phyloP scores from a whole-genome alignment of 2,113 vertebrate species.

The Trinectes maculatus region DNA sequence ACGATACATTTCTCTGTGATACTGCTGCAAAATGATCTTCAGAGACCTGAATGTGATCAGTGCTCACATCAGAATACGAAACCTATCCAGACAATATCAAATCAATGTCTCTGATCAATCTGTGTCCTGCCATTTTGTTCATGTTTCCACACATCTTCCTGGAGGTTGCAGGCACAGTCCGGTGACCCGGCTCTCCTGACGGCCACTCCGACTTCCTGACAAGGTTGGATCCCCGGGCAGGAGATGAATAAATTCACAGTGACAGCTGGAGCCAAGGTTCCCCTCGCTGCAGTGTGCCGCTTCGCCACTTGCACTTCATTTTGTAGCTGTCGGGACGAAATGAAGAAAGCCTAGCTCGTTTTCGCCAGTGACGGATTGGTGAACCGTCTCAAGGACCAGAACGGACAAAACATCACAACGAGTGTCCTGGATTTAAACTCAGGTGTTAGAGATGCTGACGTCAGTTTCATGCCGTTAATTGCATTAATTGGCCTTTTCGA shows the following conservation, averaged over 20 bases:
- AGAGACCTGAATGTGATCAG: background rate
- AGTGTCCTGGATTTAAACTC: background rate
- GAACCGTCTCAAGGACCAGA: background rate
- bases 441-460: background rate
- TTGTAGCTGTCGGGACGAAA: background rate
- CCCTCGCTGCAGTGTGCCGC: background rate
- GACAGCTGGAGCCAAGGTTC: constrained; percentile 49
- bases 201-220: constrained; percentile 5
- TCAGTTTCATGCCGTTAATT: background rate
- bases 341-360: background rate
- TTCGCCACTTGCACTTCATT: constrained; percentile 13
- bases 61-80: background rate
- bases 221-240: constrained; percentile 36
- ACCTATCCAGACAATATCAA: no score
- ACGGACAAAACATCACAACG: background rate
- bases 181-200: constrained; percentile 5
- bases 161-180: background rate
- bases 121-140: constrained; percentile 20
- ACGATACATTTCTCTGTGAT: no score
- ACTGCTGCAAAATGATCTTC: background rate
- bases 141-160: constrained; percentile 12
- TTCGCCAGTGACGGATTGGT: background rate
- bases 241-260: constrained; percentile 25
- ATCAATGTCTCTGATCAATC: constrained; percentile 18
- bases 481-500: no score